Evolutionary conservation across 2,888 invertebrate species (phyloP), one percentile per base, ranked within the genome.

Genomic region (Scotopteryx bipunctaria): DNA sequence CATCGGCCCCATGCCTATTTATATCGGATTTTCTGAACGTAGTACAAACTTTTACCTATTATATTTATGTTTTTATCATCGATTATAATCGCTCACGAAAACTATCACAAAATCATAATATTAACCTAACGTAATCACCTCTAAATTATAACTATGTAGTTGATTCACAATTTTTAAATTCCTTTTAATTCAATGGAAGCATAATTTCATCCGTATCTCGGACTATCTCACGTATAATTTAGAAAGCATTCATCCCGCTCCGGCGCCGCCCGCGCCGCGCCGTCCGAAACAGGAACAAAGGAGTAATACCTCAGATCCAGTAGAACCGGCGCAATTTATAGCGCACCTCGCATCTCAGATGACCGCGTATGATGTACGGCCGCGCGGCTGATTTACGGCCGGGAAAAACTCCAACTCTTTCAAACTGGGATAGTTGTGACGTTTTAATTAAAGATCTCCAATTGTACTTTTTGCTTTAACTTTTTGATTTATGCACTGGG

Each of bases 361-460:
- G 70, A 53, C 66, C 72, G 70, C 57, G 53, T 66, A 69, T 76
- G 76, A 76, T 63, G 67, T 74, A 76, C 66, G 17, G 64, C 58
- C 64, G 57, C 49, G 32, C 48, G 48, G 38, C 45, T 67, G 78
- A 82, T 81, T 81, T 81, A 81, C 71, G 53, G 29, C 57, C 50
- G 57, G 51, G 57, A 56, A 62, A 62, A 59, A 59, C 55, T 42
- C 51, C 59, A 1, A 29, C 31, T n/a, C 54, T 44, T 54, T 53
- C 43, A 38, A 54, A 51, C 51, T 37, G 37, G 43, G 43, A 56
- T 48, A 56, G 50, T 55, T 47, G 51, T 56, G 54, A 57, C 60
- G 58, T 48, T 60, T 63, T 63, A 60, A 63, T 63, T 63, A 63
- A 58, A 63, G 47, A 59, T 51, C 50, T 54, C 40, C 48, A 54